Evolutionary conservation across 1,140 invertebrate genomes (phyloP).

Genomic region (Tachypleus tridentatus): DNA sequence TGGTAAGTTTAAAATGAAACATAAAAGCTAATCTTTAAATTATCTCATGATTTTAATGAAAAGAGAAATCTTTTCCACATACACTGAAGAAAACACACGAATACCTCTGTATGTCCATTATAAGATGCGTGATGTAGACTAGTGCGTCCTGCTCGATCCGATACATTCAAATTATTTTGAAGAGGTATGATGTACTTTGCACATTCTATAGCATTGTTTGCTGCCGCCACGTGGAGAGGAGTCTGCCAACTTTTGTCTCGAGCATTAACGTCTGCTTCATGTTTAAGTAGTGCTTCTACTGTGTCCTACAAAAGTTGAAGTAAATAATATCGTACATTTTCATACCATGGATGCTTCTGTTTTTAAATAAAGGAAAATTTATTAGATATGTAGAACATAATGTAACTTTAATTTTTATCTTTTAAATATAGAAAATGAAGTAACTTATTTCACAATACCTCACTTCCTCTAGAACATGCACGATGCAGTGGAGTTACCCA

Average conservation of each 20-base stretch:
- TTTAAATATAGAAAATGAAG: too few relatives aligned
- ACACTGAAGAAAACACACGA: too few relatives aligned
- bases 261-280: conserved; percentile 46
- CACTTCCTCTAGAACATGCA: conserved; percentile 43
- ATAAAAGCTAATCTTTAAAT: too few relatives aligned
- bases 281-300: conserved; percentile 42
- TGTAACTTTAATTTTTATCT: too few relatives aligned
- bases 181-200: conserved; percentile 40
- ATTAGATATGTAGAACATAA: too few relatives aligned
- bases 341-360: too few relatives aligned
- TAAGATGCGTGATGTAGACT: conserved; percentile 52
- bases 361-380: too few relatives aligned
- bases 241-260: conserved; percentile 49
- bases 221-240: conserved; percentile 45
- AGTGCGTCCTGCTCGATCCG: conserved; percentile 45
- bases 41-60: too few relatives aligned
- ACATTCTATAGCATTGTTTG: conserved; percentile 45
- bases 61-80: too few relatives aligned
- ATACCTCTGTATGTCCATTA: conserved; percentile 43
- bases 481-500: conserved; percentile 52
- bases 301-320: conserved; percentile 32
- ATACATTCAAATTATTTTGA: conserved; percentile 13
- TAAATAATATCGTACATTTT: too few relatives aligned
- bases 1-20: too few relatives aligned
- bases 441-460: conserved; percentile 26